Evolutionary conservation across 2,113 vertebrate species (phyloP).

Genomic region (Microcebus murinus): DNA sequence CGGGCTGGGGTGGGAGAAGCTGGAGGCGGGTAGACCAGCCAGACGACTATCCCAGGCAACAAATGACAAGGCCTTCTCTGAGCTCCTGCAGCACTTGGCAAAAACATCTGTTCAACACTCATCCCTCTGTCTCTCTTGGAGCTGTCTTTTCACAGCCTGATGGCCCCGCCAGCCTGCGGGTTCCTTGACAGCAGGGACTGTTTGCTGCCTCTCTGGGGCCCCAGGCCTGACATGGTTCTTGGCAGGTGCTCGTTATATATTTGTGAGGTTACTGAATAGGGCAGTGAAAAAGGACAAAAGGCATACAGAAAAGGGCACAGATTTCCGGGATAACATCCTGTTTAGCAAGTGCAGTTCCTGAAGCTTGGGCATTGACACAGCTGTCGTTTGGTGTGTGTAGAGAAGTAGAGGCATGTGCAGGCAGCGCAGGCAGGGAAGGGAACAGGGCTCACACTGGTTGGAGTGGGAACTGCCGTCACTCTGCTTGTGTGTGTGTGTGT

Average conservation of each 20-base stretch:
- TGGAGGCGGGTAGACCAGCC: neutral
- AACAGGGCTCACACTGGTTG: neutral
- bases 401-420: neutral
- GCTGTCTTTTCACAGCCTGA: slow-evolving; percentile 36
- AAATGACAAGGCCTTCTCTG: neutral
- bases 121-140: neutral
- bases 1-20: neutral
- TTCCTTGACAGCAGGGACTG: slow-evolving; percentile 61
- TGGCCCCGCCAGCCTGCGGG: neutral
- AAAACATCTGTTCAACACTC: slow-evolving; percentile 55
- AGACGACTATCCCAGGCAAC: neutral
- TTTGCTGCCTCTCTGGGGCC: slow-evolving; percentile 52
- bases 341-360: slow-evolving; percentile 43
- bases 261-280: slow-evolving; percentile 72
- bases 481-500: neutral
- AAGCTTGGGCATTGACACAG: neutral
- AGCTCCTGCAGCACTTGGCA: slow-evolving; percentile 35
- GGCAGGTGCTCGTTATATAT: slow-evolving; percentile 70
- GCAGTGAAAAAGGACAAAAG: slow-evolving; percentile 60
- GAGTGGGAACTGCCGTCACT: neutral
- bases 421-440: neutral
- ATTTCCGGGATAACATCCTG: slow-evolving; percentile 53
- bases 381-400: slow-evolving; percentile 2
- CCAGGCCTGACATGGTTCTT: slow-evolving; percentile 58
- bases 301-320: neutral